Percentiles rank a stretch among this genome's conserved stretches.
These are phyloP conservation scores for Pseudobourletiella spinata DNA, from an alignment of 1,140 invertebrate species.

Conservation along the genomic window DNA sequence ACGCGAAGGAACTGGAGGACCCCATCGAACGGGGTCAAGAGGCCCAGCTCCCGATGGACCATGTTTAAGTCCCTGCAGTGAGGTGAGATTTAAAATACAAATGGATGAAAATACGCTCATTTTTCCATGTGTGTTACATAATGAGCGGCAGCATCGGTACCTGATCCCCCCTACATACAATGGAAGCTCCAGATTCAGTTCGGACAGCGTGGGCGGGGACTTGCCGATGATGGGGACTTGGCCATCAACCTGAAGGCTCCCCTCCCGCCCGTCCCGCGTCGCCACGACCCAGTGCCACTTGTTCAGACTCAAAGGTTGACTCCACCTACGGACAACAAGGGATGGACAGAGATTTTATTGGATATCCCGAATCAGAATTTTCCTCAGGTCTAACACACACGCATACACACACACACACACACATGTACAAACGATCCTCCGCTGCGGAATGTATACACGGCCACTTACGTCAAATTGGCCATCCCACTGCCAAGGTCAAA, in stretches of 20 bases:
- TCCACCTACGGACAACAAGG: no score
- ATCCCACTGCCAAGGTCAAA: conserved; percentile 80
- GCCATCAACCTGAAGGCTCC: conserved; percentile 64
- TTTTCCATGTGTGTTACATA: no score
- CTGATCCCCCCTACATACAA: conserved; percentile 72
- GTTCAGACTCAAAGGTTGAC: conserved; percentile 47
- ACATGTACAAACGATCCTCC: no score
- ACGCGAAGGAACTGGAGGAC: conserved; percentile 74
- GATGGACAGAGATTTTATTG: conserved; percentile 46
- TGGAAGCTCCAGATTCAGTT: conserved; percentile 71
- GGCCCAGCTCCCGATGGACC: conserved; percentile 61
- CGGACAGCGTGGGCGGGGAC: conserved; percentile 64
- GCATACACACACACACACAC: no score
- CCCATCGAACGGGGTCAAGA: conserved; percentile 70
- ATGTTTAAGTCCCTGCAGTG: conserved; percentile 51
- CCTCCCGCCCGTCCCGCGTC: conserved; percentile 60
- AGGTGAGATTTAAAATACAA: no score
- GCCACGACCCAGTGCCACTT: conserved; percentile 72
- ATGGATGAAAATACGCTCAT: no score
- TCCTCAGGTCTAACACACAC: no score
- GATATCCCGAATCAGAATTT: conserved; percentile 74
- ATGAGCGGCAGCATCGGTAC: conserved; percentile 36
- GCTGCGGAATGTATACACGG: no score
- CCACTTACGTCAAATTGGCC: conserved; percentile 75
- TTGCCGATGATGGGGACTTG: conserved; percentile 52